phyloP scores from a whole-genome alignment of 2,888 invertebrate species.

The Epinotia brunnichana region DNA sequence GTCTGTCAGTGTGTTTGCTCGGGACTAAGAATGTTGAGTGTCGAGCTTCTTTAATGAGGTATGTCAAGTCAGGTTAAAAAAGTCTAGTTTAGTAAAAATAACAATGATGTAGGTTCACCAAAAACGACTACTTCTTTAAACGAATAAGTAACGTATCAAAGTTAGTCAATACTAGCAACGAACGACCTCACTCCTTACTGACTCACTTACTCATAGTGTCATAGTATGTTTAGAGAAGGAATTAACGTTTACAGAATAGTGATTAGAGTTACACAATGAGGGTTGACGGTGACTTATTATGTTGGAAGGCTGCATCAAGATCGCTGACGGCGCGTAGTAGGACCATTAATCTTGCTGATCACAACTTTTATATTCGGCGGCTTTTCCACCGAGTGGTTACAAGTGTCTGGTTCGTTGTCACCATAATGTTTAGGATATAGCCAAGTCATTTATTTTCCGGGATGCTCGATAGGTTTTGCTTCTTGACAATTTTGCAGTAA shows the following conservation, averaged over 20 bases:
- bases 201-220: not conserved
- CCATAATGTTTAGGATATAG: conserved; percentile 33
- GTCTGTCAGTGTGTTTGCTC: no score
- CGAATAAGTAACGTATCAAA: not conserved
- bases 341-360: conserved; percentile 57
- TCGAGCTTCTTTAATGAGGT: no score
- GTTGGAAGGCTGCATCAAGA: conserved; percentile 50
- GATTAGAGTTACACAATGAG: conserved; percentile 40
- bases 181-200: conserved; percentile 1
- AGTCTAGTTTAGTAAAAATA: no score
- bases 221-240: conserved; percentile 10
- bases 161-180: not conserved
- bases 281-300: conserved; percentile 43
- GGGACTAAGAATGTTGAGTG: no score
- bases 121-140: no score
- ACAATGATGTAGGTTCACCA: no score
- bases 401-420: conserved; percentile 36
- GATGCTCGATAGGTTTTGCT: not conserved
- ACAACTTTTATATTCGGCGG: conserved; percentile 43
- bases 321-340: conserved; percentile 50
- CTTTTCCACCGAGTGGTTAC: conserved; percentile 34
- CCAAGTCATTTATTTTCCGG: conserved; percentile 18
- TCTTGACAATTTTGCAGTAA: not conserved
- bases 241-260: conserved; percentile 33
- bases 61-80: no score